These are phyloP conservation scores for Polyploca ridens DNA, from an alignment of 2,888 invertebrate genomes.

Conservation along the genomic window DNA sequence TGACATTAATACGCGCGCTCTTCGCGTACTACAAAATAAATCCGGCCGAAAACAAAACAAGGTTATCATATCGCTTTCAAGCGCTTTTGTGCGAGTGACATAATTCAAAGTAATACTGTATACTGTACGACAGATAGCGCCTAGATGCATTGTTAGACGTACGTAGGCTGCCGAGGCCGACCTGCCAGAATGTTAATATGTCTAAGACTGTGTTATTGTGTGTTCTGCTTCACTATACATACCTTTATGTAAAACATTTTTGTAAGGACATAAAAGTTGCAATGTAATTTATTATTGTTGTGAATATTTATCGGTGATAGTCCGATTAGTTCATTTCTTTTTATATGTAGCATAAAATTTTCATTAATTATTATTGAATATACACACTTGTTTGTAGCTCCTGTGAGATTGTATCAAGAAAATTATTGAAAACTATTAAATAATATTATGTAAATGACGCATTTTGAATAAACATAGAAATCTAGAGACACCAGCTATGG, in stretches of 20 bases:
- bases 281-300: neutral
- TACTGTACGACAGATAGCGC: conserved; percentile 14
- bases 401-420: too few species aligned
- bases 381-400: too few species aligned
- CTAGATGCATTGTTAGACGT: conserved; percentile 15
- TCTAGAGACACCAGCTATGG: neutral
- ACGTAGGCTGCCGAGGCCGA: conserved; percentile 9
- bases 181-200: conserved; percentile 19
- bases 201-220: conserved; percentile 13
- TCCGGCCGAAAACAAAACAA: conserved; percentile 6
- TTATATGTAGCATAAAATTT: neutral
- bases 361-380: too few species aligned
- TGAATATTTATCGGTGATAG: too few species aligned
- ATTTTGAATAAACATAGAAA: neutral
- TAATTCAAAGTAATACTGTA: conserved; percentile 3
- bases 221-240: conserved; percentile 2
- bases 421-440: neutral
- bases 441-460: neutral
- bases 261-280: neutral
- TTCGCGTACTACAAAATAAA: neutral
- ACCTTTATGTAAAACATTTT: neutral
- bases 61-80: neutral
- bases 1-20: neutral
- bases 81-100: neutral
- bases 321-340: too few species aligned